A percentile compares a stretch with the other conserved stretches of the same genome.
phyloP scores from a whole-genome alignment of 2,113 vertebrate genomes.

The Amphilophus citrinellus region DNA sequence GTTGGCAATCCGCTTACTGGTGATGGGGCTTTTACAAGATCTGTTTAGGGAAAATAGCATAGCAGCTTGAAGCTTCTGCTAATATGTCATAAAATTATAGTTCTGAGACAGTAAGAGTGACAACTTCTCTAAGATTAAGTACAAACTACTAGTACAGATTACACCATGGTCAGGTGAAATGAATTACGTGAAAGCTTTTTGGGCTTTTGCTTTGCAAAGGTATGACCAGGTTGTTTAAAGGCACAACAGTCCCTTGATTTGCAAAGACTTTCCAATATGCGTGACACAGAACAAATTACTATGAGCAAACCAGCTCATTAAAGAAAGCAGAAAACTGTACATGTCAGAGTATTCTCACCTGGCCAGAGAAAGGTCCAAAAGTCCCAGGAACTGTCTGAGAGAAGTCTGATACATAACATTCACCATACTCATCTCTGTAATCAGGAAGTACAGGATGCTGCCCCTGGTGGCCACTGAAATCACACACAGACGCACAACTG shows the following conservation, averaged over 20 bases:
- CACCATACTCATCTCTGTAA: too few species aligned
- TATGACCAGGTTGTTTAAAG: background rate
- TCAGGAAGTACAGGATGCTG: too few species aligned
- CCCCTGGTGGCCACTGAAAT: too few species aligned
- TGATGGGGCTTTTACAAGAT: conserved; percentile 90
- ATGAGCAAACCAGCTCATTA: background rate
- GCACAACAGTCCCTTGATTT: too few species aligned
- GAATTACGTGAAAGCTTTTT: background rate
- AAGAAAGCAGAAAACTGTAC: background rate
- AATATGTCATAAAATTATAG: background rate
- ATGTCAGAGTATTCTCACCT: too few species aligned
- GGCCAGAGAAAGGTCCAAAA: too few species aligned
- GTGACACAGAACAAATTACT: background rate
- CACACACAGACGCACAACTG: too few species aligned
- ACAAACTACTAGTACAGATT: background rate
- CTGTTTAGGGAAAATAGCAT: conserved; percentile 73
- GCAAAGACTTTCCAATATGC: background rate
- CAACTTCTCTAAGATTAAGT: background rate
- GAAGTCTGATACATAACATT: too few species aligned
- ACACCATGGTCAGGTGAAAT: background rate
- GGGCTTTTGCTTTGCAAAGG: background rate
- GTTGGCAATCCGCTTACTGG: conserved; percentile 90
- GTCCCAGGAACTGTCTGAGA: too few species aligned
- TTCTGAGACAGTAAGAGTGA: background rate
- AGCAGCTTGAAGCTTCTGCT: background rate